These are phyloP conservation scores for Chymomyza caudatula DNA, from an alignment of 2,888 invertebrate species.

Conservation along the genomic window DNA sequence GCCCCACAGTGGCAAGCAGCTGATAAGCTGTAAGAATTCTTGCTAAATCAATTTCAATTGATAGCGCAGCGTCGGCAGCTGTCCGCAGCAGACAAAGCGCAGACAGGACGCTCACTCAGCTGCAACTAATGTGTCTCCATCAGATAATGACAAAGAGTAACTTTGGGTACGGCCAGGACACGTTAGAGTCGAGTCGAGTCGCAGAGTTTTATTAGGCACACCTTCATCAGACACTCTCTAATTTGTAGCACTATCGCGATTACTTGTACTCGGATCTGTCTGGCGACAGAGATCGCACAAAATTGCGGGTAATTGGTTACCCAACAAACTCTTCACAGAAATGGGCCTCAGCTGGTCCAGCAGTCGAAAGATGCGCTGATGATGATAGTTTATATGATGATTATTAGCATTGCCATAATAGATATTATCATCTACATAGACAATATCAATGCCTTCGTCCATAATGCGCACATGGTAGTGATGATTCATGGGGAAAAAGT, in stretches of 20 bases:
- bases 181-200: background rate
- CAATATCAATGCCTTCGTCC: constrained; percentile 49
- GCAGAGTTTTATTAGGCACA: background rate
- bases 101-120: constrained; percentile 45
- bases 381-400: constrained; percentile 26
- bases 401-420: constrained; percentile 2
- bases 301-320: constrained; percentile 35
- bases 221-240: background rate
- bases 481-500: constrained; percentile 49
- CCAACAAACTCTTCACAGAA: constrained; percentile 37
- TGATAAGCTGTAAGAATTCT: background rate
- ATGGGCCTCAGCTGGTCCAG: constrained; percentile 38
- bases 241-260: background rate
- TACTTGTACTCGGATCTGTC: background rate
- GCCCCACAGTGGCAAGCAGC: background rate
- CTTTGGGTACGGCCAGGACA: too few relatives aligned
- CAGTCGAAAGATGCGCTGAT: constrained; percentile 35
- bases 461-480: constrained; percentile 47
- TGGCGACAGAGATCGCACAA: constrained; percentile 36
- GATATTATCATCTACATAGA: constrained; percentile 49
- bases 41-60: background rate
- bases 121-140: constrained; percentile 68
- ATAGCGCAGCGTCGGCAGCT: background rate
- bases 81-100: background rate
- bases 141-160: constrained; percentile 44